Evolutionary conservation across 2,113 vertebrate species (phyloP), one percentile per base, ranked within the genome.

Genomic region (Circaetus cinerascens): DNA sequence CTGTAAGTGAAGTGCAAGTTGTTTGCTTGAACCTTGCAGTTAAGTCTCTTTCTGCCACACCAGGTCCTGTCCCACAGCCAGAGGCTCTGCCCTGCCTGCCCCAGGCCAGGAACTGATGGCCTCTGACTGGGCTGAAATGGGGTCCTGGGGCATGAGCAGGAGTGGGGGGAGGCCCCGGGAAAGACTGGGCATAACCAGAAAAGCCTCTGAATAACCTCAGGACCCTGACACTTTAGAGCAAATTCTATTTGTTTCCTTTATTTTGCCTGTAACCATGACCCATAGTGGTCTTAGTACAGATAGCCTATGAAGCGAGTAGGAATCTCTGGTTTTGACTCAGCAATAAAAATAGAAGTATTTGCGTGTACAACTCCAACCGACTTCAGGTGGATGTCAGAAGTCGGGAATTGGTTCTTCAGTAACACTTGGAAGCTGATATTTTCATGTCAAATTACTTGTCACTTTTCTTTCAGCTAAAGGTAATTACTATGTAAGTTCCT

Each of bases 151-250:
- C 18, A 23, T 7, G 3, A 22, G 11, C 15, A 84, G 43, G 9
- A 22, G 8, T 36, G 5, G 9, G 1, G 3, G 10, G 3, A 82
- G 4, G 3, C 13, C 10, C 27, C 1, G 3, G 22, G 4, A 69
- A 29, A 82, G 48, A 53, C 4, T 7, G 13, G 7, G 15, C 5
- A 30, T 57, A 38, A 67, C 13, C 16, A 79, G 6, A 15, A 79
- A 84, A 48, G 6, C 5, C 25, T 88, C 63, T 51, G 36, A 78
- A 51, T 26, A 46, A 21, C 7, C 8, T 63, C n/a, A 20, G 1
- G 12, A 86, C 5, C 6, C 13, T 43, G 7, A 34, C 5, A n/a
- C 5, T 43, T 56, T 6, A 27, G 6, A 27, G 18, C 0, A 64
- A 75, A 64, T 76, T 68, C 22, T 64, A 6, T 66, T 75, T 51